A percentile compares a stretch with the other conserved stretches of the same genome.
Evolutionary conservation across 2,797 vertebrate genomes (phyloP).

Genomic region (Rhinoraja longicauda): DNA sequence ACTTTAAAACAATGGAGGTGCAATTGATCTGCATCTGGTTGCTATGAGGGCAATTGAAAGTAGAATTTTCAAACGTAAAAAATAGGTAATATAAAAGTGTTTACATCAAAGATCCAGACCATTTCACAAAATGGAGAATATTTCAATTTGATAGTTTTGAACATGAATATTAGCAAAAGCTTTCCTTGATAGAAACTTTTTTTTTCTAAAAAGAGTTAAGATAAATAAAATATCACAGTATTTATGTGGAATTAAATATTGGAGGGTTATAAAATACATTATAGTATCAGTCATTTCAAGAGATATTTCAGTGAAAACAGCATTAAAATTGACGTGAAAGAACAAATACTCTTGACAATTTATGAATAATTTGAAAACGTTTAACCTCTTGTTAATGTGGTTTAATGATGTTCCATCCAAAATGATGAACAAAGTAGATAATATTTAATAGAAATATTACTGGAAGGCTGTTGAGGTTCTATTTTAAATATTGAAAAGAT

Average conservation of each 20-base stretch:
- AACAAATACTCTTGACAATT: conserved; percentile 8
- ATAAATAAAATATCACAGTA: not conserved
- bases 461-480: too few species aligned
- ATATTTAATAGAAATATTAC: not conserved
- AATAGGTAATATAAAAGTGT: too few species aligned
- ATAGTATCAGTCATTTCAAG: not conserved
- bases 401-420: conserved; percentile 13
- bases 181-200: not conserved
- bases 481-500: not conserved
- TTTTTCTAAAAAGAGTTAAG: not conserved
- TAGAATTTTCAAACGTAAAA: not conserved
- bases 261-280: not conserved
- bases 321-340: not conserved
- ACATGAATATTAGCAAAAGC: not conserved
- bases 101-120: not conserved
- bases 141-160: not conserved
- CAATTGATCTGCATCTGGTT: not conserved
- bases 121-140: not conserved
- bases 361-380: not conserved
- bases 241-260: not conserved
- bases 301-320: not conserved
- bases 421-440: not conserved
- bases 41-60: not conserved
- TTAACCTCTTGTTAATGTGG: not conserved
- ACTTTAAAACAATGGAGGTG: not conserved